Base-by-base conservation (phyloP, 1,140 invertebrate genomes). In the Myzus persicae region DNA sequence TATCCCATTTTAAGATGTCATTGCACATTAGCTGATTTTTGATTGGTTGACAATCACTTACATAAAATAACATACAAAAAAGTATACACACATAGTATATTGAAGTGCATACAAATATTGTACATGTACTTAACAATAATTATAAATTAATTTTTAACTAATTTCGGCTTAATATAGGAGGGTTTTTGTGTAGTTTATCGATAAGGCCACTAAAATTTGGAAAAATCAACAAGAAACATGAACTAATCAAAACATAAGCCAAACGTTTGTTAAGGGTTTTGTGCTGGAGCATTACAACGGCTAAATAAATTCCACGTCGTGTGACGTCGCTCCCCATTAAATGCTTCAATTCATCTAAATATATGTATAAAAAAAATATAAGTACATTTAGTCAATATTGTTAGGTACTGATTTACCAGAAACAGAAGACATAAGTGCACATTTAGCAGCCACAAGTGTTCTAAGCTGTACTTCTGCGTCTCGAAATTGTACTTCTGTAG, bases 291-390 rank as follows among this genome's bases (percentile, higher is more conserved):
- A 99, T 96, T 94, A 98, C 97, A 95, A 99, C 99, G 8, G 99
- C 97, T 54, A 97, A 97, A n/a, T 98, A 95, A 2, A 99, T 95
- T n/a, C 98, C 98, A 93, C 97, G 96, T 48, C 98, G 95, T 18
- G 98, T 98, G 14, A 98, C 98, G 94, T 99, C 98, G 94, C 97
- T 98, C 2, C 99, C 98, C 94, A 99, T 97, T 94, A 99, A 97
- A 95, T 98, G 98, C 94, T 98, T 97, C 90, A 99, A 95, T 95
- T 99, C 98, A 96, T 99, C 98, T 96, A 96, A 94, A 94, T 91
- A 94, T 26, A 94, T 54, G 22, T 14, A n/a, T 31, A 31, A 31
- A 59, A 31, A 59, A 76, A n/a, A 26, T 76, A 76, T n/a, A 31
- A 40, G 42, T 51, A 40, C 1, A 59, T 59, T n/a, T 46, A 1